These are phyloP conservation scores for Aleiodes leptofemur DNA, from an alignment of 2,888 invertebrate genomes.

Conservation along the genomic window DNA sequence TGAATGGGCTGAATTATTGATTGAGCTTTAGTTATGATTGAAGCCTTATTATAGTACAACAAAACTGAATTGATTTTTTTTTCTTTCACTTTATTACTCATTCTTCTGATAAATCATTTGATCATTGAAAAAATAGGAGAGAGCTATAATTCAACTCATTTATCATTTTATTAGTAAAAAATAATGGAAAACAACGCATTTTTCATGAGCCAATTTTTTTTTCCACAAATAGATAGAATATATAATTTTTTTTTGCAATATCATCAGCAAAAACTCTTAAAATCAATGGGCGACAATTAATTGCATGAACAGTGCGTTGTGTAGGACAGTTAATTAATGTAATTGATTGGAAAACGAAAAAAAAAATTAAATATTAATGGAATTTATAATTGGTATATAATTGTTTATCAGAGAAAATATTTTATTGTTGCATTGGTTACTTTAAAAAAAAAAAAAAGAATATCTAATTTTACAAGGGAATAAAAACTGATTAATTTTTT, in stretches of 20 bases:
- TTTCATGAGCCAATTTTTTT: too few species aligned
- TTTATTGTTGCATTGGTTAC: slow-evolving; percentile 43
- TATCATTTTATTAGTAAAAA: not conserved
- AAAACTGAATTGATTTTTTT: not conserved
- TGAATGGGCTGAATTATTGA: too few species aligned
- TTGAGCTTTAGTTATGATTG: not conserved
- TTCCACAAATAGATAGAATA: too few species aligned
- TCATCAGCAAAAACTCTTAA: not conserved
- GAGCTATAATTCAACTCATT: not conserved
- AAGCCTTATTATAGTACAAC: slow-evolving; percentile 10
- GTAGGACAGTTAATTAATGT: slow-evolving; percentile 36
- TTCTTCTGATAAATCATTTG: not conserved
- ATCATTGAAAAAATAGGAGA: not conserved
- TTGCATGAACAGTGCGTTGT: not conserved
- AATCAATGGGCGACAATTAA: slow-evolving; percentile 9
- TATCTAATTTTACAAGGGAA: slow-evolving; percentile 38
- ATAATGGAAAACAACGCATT: too few species aligned
- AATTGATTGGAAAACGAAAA: not conserved
- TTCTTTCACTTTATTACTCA: not conserved
- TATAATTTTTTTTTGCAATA: too few species aligned
- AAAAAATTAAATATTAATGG: too few species aligned
- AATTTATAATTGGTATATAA: too few species aligned
- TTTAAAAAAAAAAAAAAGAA: slow-evolving; percentile 39
- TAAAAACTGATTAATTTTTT: slow-evolving; percentile 41
- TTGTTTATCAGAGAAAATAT: slow-evolving; percentile 22